Evolutionary conservation across 2,888 invertebrate species (phyloP), one percentile per base, ranked within the genome.

Genomic region (Pristionchus exspectatus): DNA sequence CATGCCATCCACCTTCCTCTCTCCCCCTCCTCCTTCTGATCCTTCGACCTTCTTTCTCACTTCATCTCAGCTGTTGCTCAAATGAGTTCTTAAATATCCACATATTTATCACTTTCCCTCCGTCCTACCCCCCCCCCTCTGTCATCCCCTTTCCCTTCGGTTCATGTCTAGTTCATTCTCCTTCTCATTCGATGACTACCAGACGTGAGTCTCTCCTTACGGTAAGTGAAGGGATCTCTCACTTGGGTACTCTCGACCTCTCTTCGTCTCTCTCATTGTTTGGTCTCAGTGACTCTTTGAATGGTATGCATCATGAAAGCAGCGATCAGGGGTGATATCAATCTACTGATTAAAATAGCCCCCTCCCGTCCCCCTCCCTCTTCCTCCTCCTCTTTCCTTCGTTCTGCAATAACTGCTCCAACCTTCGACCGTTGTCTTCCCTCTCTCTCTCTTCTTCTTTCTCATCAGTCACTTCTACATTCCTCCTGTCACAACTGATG

Each of bases 381-480:
- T 21, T 56, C 33, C 83, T 54, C 44, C 83, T 56, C 50, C 59
- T 85, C 86, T 44, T 38, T 85, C 86, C 44, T 50, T 86, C 66
- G 16, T 54, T 44, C 27, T 81, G 81, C 81, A 81, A 81, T 81
- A 81, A 85, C 84, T 69, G 14, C 87, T 50, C 59, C 84, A 59
- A 85, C 84, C 84, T 85, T 81, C 84, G 56, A 85, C 84, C 84
- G 56, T 33, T 69, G 27, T 69, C 66, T 87, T 30, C 72, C n/a
- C 50, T 30, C 14, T 27, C 85, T 27, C 85, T 63, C 59, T 50
- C 84, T 84, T 56, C 85, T n/a, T 63, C 44, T 85, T 50, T 44
- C 44, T 86, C 54, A 38, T 86, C 86, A 38, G 44, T 66, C 85
- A 33, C 63, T 85, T 63, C 59, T 72, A n/a, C 81, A 81, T 81